Percentiles rank a stretch among this genome's conserved stretches.
phyloP scores from a whole-genome alignment of 2,797 vertebrate genomes.

The Acanthurus lineatus region DNA sequence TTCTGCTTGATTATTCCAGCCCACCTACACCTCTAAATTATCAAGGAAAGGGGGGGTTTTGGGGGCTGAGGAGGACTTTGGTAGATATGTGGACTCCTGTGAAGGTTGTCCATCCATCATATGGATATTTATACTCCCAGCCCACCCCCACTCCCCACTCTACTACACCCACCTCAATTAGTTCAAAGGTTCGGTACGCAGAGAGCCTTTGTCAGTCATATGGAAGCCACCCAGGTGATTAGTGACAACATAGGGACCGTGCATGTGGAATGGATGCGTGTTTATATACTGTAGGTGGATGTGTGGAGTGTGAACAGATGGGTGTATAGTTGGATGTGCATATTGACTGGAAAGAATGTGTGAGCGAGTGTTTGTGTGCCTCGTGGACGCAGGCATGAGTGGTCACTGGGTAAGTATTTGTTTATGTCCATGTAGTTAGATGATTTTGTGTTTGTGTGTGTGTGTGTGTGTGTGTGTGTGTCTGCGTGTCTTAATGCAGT shows the following conservation, averaged over 20 bases:
- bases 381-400: slow-evolving; percentile 36
- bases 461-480: slow-evolving; percentile 22
- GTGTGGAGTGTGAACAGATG: slow-evolving; percentile 39
- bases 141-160: neutral
- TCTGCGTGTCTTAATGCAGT: slow-evolving; percentile 39
- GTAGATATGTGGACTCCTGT: slow-evolving; percentile 25
- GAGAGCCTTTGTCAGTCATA: slow-evolving; percentile 15
- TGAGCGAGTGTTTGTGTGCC: slow-evolving; percentile 24
- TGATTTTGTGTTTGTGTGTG: slow-evolving; percentile 11
- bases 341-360: slow-evolving; percentile 49
- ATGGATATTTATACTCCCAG: slow-evolving; percentile 61
- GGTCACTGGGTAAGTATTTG: slow-evolving; percentile 36
- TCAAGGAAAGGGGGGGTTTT: neutral
- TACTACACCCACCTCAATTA: neutral
- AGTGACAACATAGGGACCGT: slow-evolving; percentile 19
- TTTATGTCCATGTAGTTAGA: slow-evolving; percentile 32
- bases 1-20: slow-evolving; percentile 6
- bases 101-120: slow-evolving; percentile 46
- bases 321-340: slow-evolving; percentile 25
- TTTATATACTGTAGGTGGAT: neutral
- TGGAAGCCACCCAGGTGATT: slow-evolving; percentile 1
- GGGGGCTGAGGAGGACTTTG: neutral
- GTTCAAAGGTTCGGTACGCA: slow-evolving; percentile 14
- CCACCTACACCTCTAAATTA: neutral
- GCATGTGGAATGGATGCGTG: slow-evolving; percentile 11